Evolutionary conservation across 2,797 vertebrate species (phyloP).

Genomic region (Tiaroga cobitis): DNA sequence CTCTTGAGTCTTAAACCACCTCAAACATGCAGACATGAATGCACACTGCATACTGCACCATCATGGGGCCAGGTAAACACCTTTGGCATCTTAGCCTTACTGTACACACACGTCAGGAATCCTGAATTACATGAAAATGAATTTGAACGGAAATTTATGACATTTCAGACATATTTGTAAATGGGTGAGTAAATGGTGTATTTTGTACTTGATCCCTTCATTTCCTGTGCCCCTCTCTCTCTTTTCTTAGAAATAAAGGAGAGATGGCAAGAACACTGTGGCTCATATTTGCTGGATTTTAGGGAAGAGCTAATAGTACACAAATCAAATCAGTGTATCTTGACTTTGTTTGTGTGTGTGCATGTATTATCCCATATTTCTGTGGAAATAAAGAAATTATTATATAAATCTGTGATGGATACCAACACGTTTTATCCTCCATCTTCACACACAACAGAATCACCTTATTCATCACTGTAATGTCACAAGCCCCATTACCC

Average conservation of each 20-base stretch:
- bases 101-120: slow-evolving; percentile 6
- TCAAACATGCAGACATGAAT: slow-evolving; percentile 44
- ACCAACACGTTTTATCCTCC: neutral
- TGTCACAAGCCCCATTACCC: slow-evolving; percentile 21
- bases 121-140: neutral
- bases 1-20: slow-evolving; percentile 31
- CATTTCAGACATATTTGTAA: neutral
- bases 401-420: neutral
- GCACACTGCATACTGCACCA: slow-evolving; percentile 7
- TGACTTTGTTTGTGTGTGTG: neutral
- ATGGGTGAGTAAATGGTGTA: neutral
- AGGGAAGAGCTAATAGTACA: neutral
- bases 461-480: slow-evolving; percentile 24
- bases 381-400: slow-evolving; percentile 5
- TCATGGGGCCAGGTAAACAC: slow-evolving; percentile 42
- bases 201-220: neutral
- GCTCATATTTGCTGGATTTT: slow-evolving; percentile 3
- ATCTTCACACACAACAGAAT: neutral
- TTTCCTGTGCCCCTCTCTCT: slow-evolving; percentile 2
- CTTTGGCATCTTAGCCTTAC: slow-evolving; percentile 31
- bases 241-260: neutral
- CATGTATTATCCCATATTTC: neutral
- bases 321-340: neutral
- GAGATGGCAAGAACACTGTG: neutral
- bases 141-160: neutral